These are phyloP conservation scores for Coenonympha arcania DNA, from an alignment of 2,888 invertebrate species.

Conservation along the genomic window DNA sequence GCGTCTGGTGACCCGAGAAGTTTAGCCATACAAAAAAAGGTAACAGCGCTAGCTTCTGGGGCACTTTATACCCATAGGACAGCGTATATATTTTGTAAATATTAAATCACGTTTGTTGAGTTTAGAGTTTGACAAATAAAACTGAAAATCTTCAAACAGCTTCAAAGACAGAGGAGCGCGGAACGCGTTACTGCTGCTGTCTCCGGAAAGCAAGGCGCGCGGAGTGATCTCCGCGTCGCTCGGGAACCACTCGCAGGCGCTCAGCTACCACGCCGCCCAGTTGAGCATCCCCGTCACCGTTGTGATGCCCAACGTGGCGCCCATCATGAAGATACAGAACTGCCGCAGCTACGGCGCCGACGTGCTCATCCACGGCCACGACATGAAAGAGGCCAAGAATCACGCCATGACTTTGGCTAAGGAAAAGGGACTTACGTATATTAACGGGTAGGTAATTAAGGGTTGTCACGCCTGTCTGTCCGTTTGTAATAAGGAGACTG, in stretches of 20 bases:
- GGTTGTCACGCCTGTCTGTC: neutral
- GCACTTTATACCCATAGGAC: too few species aligned
- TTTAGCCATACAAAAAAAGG: too few species aligned
- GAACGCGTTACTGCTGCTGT: constrained; percentile 84
- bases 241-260: constrained; percentile 91
- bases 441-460: constrained; percentile 86
- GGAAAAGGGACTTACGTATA: constrained; percentile 82
- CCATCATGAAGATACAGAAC: constrained; percentile 95
- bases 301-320: constrained; percentile 96
- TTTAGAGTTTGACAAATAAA: too few species aligned
- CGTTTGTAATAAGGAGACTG: too few species aligned
- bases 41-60: too few species aligned
- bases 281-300: constrained; percentile 84
- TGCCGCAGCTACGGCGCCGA: constrained; percentile 89
- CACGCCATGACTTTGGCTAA: constrained; percentile 84
- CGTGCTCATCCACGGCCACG: constrained; percentile 85
- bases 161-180: constrained; percentile 96
- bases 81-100: too few species aligned
- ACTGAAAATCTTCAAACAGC: too few species aligned
- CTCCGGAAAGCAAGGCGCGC: constrained; percentile 78
- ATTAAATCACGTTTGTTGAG: too few species aligned
- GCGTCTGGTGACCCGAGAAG: too few species aligned
- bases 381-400: constrained; percentile 88
- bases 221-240: constrained; percentile 95
- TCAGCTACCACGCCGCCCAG: constrained; percentile 84